A percentile compares a stretch with the other conserved stretches of the same genome.
Conservation (phyloP, 2,797 vertebrate species). For the Otolemur crassicaudatus region DNA sequence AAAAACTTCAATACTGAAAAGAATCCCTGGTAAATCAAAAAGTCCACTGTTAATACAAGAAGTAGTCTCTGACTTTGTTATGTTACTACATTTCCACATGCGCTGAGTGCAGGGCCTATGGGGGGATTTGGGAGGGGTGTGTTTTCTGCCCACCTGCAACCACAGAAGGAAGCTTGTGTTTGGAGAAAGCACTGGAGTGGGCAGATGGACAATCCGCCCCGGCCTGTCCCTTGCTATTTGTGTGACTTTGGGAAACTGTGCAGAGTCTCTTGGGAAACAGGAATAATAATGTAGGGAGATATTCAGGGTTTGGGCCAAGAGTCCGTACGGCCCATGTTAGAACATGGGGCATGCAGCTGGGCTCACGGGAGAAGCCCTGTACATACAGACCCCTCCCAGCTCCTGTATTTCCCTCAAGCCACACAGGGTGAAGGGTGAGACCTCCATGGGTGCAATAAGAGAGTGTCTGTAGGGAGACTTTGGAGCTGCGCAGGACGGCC, state of each 20-base stretch:
- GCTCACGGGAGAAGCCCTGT: neutral
- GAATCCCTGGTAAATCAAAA: neutral
- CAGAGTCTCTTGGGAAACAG: neutral
- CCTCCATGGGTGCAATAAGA: accelerated
- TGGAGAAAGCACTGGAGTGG: neutral
- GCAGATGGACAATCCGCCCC: accelerated
- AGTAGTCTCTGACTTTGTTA: neutral
- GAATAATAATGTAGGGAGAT: neutral
- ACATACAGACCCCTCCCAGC: neutral
- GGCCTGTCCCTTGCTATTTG: neutral
- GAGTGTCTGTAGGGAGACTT: too few relatives aligned
- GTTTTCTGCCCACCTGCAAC: neutral
- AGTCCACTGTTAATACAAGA: neutral
- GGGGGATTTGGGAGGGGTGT: neutral
- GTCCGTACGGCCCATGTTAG: accelerated
- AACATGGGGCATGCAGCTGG: accelerated
- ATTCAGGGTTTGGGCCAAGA: neutral
- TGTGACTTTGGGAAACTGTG: neutral
- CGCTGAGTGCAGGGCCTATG: neutral
- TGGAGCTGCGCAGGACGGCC: too few relatives aligned
- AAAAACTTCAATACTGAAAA: neutral
- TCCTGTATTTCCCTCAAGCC: neutral
- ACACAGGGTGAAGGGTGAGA: neutral
- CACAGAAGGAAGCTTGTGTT: accelerated
- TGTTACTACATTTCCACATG: neutral